Conservation (phyloP, 2,797 vertebrate species). For the Propithecus perrieri region DNA sequence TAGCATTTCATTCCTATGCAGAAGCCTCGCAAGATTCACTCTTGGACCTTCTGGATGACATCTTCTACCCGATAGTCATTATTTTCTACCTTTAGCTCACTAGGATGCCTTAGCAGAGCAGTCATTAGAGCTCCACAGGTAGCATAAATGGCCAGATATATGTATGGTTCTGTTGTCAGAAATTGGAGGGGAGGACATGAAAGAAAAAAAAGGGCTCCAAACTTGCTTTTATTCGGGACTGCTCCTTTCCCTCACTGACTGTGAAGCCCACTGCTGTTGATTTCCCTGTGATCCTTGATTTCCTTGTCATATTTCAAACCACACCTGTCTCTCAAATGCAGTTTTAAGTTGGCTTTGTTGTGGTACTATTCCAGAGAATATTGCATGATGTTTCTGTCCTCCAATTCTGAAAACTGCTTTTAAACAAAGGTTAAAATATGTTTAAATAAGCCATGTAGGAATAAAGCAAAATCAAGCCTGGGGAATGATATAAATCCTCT, state of each 20-base stretch:
- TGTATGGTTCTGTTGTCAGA: slow-evolving; percentile 12
- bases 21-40: not conserved
- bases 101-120: slow-evolving; percentile 38
- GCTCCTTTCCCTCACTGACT: not conserved
- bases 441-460: not conserved
- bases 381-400: not conserved
- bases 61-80: slow-evolving; percentile 45
- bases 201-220: not conserved
- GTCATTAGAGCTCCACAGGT: slow-evolving; percentile 57
- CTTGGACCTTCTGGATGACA: slow-evolving; percentile 67
- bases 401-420: not conserved
- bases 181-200: slow-evolving; percentile 54
- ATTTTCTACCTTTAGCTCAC: slow-evolving; percentile 59
- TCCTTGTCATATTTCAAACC: slow-evolving; percentile 24
- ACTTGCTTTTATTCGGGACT: slow-evolving; percentile 23
- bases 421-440: slow-evolving; percentile 39
- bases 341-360: not conserved
- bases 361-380: not conserved
- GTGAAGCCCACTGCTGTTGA: not conserved
- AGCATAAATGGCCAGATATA: not conserved
- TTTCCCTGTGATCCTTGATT: slow-evolving; percentile 30
- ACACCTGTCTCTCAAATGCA: not conserved
- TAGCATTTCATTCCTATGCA: slow-evolving; percentile 7
- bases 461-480: not conserved
- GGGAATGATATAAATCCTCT: not conserved